Percentiles rank a stretch among this genome's conserved stretches.
Evolutionary conservation across 1,140 invertebrate species (phyloP).

Genomic region (Ceratosolen solmsi): DNA sequence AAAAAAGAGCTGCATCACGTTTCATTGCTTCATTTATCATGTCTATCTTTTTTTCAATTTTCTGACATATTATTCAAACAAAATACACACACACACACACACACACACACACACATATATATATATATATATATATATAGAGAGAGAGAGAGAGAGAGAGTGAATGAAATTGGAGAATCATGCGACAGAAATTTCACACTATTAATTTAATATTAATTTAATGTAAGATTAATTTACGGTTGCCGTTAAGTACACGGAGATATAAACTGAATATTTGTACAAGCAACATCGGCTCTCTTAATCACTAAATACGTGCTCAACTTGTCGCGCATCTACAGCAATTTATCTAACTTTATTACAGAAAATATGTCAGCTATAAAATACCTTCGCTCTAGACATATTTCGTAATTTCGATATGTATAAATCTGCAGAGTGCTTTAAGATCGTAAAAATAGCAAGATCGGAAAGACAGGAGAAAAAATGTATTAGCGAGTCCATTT

Average conservation of each 20-base stretch:
- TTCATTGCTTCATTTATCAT: not conserved
- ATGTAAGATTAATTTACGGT: not conserved
- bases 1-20: not conserved
- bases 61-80: no score
- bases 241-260: not conserved
- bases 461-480: not conserved
- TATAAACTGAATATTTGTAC: not conserved
- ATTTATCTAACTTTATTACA: not conserved
- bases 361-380: not conserved
- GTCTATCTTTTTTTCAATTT: not conserved
- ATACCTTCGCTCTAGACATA: not conserved
- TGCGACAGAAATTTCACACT: not conserved
- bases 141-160: no score
- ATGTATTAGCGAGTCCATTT: constrained; percentile 3
- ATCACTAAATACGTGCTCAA: not conserved
- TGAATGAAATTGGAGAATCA: no score
- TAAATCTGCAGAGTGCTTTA: constrained; percentile 4
- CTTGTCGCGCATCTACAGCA: not conserved
- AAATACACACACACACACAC: no score
- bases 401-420: constrained; percentile 14
- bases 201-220: not conserved
- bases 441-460: constrained; percentile 2
- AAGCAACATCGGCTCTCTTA: not conserved
- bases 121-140: no score
- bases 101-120: no score